Base-by-base conservation (phyloP, 2,888 invertebrate genomes). In the Tetanocera ferruginea region DNA sequence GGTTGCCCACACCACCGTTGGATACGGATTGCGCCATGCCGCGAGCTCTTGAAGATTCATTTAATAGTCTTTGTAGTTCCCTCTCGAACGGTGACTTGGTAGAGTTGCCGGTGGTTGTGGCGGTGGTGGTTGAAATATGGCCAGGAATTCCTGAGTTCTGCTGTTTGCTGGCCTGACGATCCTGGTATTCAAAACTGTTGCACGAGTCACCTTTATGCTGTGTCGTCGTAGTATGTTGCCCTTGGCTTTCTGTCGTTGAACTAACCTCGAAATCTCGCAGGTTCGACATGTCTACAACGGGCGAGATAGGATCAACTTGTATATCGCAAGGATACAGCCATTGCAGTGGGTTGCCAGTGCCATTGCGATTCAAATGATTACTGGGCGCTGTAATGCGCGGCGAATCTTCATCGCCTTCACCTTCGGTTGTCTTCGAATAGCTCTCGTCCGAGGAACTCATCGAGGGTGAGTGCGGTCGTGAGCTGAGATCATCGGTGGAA, bases 371-470 rank as follows among this genome's bases (percentile, higher is more conserved):
- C 71, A 86, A 74, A 69, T 87, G 86, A 34, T 85, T 85, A 51
- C 78, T 82, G 67, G 82, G 79, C 57, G 62, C 82, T 69, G 84
- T 86, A 69, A 87, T 82, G 25, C 88, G 85, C 8, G 88, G 88
- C 49, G 89, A 88, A 55, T 88, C 87, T 72, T 88, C 88, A 37
- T 89, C 89, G 70, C 87, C 92, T 81, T 93, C 92, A 43, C 93
- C 95, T 85, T 95, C 94, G 0, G 95, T 95, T 5, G 95, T 95
- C 83, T 95, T 92, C 60, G 95, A 95, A 86, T 95, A 95, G 88
- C 95, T 95, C 89, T 96, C 96, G 86, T 96, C 95, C 0, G 95
- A 96, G 76, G 95, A 95, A 88, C 95, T 95, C 81, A 95, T 93
- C 86, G 95, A 95, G 0, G 95, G 95, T 8, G 95, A 95, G 83